A percentile compares a stretch with the other conserved stretches of the same genome.
phyloP scores from a whole-genome alignment of 2,797 vertebrate species.

The Peromyscus eremicus region DNA sequence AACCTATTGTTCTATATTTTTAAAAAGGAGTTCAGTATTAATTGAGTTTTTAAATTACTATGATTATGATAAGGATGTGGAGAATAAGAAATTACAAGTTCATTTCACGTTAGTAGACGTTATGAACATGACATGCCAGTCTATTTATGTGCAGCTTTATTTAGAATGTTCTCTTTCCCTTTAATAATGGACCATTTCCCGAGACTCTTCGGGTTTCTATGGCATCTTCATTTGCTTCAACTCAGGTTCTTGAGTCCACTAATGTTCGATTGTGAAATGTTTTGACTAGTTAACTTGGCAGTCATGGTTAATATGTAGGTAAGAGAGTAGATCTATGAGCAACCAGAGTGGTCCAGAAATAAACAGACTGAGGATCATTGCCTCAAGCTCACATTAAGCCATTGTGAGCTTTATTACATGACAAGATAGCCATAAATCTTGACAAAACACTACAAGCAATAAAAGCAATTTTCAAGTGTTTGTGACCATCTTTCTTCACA shows the following conservation, averaged over 20 bases:
- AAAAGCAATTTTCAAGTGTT: constrained; percentile 34
- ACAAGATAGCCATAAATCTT: constrained; percentile 57
- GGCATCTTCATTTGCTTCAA: constrained; percentile 75
- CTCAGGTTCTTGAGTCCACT: constrained; percentile 74
- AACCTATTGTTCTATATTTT: constrained; percentile 20
- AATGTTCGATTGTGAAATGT: constrained; percentile 77
- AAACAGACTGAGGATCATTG: constrained; percentile 34
- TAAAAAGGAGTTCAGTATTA: constrained; percentile 11
- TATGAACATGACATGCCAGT: constrained; percentile 51
- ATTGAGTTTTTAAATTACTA: constrained; percentile 32
- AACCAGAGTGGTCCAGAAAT: constrained; percentile 69
- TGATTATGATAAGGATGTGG: background rate
- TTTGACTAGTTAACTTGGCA: constrained; percentile 76
- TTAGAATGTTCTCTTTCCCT: constrained; percentile 46
- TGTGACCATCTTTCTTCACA: constrained; percentile 57
- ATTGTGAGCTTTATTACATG: background rate
- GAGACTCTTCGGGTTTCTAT: constrained; percentile 65
- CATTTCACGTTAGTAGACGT: constrained; percentile 25
- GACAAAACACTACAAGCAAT: constrained; percentile 18
- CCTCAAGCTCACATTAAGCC: constrained; percentile 12
- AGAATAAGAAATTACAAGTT: background rate
- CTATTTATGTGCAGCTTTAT: constrained; percentile 66
- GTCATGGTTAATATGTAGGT: constrained; percentile 54
- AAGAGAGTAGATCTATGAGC: constrained; percentile 47
- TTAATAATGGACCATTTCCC: constrained; percentile 68